Percentiles rank a stretch among this genome's conserved stretches.
Evolutionary conservation across 1,140 invertebrate genomes (phyloP).

Genomic region (Microvelia longipes): DNA sequence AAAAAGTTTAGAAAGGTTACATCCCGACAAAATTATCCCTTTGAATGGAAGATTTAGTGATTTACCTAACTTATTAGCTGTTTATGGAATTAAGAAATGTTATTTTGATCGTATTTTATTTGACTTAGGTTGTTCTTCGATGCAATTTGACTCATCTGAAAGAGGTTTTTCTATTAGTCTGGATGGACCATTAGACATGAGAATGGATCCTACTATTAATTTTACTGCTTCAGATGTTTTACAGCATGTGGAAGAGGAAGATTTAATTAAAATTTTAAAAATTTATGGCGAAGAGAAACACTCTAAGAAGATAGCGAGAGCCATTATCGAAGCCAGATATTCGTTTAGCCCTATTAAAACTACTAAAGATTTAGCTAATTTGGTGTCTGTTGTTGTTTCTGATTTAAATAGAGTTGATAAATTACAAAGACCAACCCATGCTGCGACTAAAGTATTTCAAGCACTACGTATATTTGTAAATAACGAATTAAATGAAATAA

Average conservation of each 20-base stretch:
- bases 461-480: slow-evolving; percentile 92
- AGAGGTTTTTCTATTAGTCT: slow-evolving; percentile 74
- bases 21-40: slow-evolving; percentile 54
- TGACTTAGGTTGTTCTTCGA: slow-evolving; percentile 90
- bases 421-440: slow-evolving; percentile 55
- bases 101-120: slow-evolving; percentile 76
- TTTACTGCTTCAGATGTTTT: slow-evolving; percentile 76
- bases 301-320: slow-evolving; percentile 71
- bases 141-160: slow-evolving; percentile 70
- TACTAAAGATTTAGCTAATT: slow-evolving; percentile 64
- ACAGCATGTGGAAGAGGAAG: slow-evolving; percentile 54
- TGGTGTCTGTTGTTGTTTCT: slow-evolving; percentile 51
- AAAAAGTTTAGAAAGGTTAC: slow-evolving; percentile 41
- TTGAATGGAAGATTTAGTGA: slow-evolving; percentile 78
- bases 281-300: slow-evolving; percentile 82
- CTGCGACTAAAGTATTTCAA: slow-evolving; percentile 86
- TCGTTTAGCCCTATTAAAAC: slow-evolving; percentile 62
- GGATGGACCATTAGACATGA: slow-evolving; percentile 85
- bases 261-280: slow-evolving; percentile 69
- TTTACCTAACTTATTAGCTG: slow-evolving; percentile 47
- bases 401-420: slow-evolving; percentile 46
- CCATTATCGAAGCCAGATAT: slow-evolving; percentile 74
- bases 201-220: slow-evolving; percentile 70
- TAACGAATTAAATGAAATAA: slow-evolving; percentile 91
- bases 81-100: slow-evolving; percentile 39